Evolutionary conservation across 1,140 invertebrate species (phyloP).

Genomic region (Trissolcus basalis): DNA sequence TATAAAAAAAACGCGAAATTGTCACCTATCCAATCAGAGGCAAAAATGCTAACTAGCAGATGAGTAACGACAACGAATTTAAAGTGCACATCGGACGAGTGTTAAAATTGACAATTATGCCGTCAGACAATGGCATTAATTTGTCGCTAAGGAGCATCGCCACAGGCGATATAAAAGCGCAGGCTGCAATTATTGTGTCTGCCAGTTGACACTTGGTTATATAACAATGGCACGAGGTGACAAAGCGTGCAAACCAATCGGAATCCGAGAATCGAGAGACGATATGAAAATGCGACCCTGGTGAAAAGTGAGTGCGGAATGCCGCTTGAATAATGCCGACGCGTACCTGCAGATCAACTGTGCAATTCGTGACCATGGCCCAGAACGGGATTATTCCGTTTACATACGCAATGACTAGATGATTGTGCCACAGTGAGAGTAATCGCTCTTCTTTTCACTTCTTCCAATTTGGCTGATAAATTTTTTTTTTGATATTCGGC

Average conservation of each 20-base stretch:
- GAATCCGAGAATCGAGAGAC: slow-evolving; percentile 24
- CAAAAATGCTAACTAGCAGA: too few species aligned
- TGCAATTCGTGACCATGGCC: slow-evolving; percentile 54
- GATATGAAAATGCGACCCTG: slow-evolving; percentile 44
- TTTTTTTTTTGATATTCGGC: too few species aligned
- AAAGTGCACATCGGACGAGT: too few species aligned
- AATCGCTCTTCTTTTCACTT: slow-evolving; percentile 13
- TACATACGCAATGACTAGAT: slow-evolving; percentile 50
- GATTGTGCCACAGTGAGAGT: slow-evolving; percentile 49
- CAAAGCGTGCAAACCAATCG: slow-evolving; percentile 23
- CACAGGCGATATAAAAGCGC: too few species aligned
- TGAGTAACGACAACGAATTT: too few species aligned
- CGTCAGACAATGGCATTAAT: too few species aligned
- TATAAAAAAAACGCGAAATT: too few species aligned
- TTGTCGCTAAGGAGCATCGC: too few species aligned
- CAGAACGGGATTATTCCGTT: slow-evolving; percentile 47
- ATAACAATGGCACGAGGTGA: slow-evolving; percentile 11
- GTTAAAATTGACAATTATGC: too few species aligned
- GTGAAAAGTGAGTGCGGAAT: slow-evolving; percentile 32
- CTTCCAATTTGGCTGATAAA: too few species aligned
- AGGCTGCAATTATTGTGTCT: too few species aligned
- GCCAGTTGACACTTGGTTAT: slow-evolving; percentile 24
- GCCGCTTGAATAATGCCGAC: slow-evolving; percentile 16
- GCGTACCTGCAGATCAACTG: slow-evolving; percentile 33
- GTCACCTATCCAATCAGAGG: too few species aligned